Base-by-base conservation (phyloP, 2,113 vertebrate genomes). In the Ochotona curzoniae region DNA sequence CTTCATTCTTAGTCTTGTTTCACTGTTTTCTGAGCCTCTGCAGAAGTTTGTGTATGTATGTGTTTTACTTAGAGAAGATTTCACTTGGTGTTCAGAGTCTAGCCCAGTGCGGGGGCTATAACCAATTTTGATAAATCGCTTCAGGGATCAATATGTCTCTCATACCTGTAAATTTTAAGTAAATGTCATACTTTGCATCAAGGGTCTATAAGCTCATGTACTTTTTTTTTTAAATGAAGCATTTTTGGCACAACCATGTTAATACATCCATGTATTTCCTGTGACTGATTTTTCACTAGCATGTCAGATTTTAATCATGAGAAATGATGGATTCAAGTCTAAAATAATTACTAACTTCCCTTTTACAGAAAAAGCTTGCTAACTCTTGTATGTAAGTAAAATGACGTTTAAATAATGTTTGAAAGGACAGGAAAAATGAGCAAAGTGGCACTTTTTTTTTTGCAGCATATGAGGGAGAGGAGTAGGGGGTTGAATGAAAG, bases 361-460 rank as follows among this genome's bases (percentile, higher is more conserved):
- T n/a, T 82, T 89, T 82, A 12, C 1, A 63, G 18, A 60, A 73
- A 38, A 80, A 44, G 28, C 47, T 79, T 70, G 13, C 60, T 63
- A 44, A 71, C 8, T 64, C 15, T 11, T 82, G 1, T 80, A 0
- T 89, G 25, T 80, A 35, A 20, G 4, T 93, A 66, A 74, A 84
- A 71, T 73, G 51, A 28, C n/a, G 20, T 85, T 82, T 85, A 25
- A 32, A n/a, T 38, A 18, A 47, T 81, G 5, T 73, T 75, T 94
- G 64, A 73, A 94, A 92, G 32, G 18, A 76, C 20, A 63, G 15
- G 23, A 35, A 69, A 83, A 89, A 75, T 83, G 15, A 93, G 26
- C n/a, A 78, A 64, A 64, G 44, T 89, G 23, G 47, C 47, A 28
- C 5, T 57, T 71, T 89, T 90, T 87, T 89, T 90, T 87, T 75